Conservation (phyloP, 2,113 vertebrate species). For the Rhea americana region DNA sequence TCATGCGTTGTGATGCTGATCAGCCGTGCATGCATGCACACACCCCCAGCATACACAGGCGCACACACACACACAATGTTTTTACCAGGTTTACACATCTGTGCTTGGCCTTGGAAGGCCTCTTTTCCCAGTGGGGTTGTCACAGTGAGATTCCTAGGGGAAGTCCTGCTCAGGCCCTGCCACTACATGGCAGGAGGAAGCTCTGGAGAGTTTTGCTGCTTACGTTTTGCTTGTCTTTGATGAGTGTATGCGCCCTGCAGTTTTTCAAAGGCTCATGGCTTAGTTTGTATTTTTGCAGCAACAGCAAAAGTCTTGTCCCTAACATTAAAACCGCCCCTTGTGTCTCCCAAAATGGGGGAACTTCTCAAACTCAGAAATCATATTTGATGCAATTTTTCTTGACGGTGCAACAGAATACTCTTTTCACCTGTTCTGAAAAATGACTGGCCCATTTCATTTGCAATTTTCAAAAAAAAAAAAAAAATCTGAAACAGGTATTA, state of each 20-base stretch:
- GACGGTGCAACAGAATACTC: background rate
- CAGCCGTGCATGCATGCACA: background rate
- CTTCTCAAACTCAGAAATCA: background rate
- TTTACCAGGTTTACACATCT: background rate
- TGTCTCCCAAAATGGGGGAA: background rate
- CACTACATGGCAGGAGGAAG: background rate
- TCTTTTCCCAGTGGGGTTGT: background rate
- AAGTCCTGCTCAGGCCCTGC: background rate
- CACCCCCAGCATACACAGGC: too few relatives aligned
- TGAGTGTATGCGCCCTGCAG: background rate
- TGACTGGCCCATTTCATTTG: background rate
- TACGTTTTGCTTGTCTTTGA: background rate
- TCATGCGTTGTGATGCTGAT: background rate
- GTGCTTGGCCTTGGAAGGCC: rapidly evolving
- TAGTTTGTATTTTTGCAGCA: background rate
- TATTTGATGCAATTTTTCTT: background rate
- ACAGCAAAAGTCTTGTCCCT: background rate
- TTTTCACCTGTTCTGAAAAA: background rate
- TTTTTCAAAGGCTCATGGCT: background rate
- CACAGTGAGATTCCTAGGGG: background rate
- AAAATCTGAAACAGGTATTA: background rate
- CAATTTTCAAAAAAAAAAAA: background rate
- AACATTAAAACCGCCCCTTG: background rate
- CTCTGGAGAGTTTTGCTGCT: background rate
- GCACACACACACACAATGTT: background rate